Conservation (phyloP, 1,140 invertebrate species). For the Dendroctonus ponderosae region DNA sequence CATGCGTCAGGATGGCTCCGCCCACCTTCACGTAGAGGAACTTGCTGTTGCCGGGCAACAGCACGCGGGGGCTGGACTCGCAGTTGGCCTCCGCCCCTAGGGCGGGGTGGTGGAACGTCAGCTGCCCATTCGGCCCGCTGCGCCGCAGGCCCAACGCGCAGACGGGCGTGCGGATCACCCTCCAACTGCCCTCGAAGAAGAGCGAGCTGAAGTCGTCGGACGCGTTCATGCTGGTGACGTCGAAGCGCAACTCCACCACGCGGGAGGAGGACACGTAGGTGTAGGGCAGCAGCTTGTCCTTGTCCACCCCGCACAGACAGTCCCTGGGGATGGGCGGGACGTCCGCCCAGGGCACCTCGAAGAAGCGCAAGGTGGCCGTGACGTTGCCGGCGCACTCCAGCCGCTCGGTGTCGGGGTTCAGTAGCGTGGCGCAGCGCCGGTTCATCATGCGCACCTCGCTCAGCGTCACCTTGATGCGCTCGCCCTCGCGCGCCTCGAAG, state of each 20-base stretch:
- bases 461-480: slow-evolving; percentile 69
- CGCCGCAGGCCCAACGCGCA: slow-evolving; percentile 67
- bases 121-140: slow-evolving; percentile 73
- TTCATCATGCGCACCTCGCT: slow-evolving; percentile 65
- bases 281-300: slow-evolving; percentile 59
- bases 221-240: slow-evolving; percentile 76
- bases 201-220: slow-evolving; percentile 80
- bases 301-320: slow-evolving; percentile 67
- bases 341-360: slow-evolving; percentile 72
- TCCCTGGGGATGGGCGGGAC: slow-evolving; percentile 56
- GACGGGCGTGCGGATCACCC: slow-evolving; percentile 69
- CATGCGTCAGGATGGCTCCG: slow-evolving; percentile 61
- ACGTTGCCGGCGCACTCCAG: slow-evolving; percentile 67
- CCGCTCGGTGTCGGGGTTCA: slow-evolving; percentile 66
- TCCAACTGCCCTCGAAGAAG: slow-evolving; percentile 80
- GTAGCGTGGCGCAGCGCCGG: slow-evolving; percentile 61
- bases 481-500: slow-evolving; percentile 77
- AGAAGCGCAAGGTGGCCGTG: slow-evolving; percentile 59
- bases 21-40: slow-evolving; percentile 71
- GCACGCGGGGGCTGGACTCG: slow-evolving; percentile 73
- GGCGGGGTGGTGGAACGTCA: slow-evolving; percentile 61
- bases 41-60: slow-evolving; percentile 66
- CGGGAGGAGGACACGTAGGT: slow-evolving; percentile 74
- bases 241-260: slow-evolving; percentile 78
- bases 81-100: slow-evolving; percentile 70